Percentiles rank a stretch among this genome's conserved stretches.
phyloP scores from a whole-genome alignment of 2,888 invertebrate genomes.

The Orthonychiurus folsomi region DNA sequence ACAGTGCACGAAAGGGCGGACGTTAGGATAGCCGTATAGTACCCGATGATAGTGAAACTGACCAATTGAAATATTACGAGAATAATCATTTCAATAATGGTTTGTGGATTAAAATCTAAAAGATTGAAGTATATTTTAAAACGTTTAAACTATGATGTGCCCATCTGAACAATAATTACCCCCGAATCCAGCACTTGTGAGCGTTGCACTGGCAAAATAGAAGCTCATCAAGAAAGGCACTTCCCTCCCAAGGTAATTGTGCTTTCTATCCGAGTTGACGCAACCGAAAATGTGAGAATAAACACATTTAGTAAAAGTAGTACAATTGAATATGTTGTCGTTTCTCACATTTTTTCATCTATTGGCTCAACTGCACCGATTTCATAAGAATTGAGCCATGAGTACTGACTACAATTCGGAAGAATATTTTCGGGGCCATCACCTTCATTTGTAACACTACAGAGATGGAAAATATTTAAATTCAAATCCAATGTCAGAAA shows the following conservation, averaged over 20 bases:
- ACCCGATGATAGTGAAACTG: slow-evolving; percentile 33
- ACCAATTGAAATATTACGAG: slow-evolving; percentile 24
- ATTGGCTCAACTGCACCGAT: too few relatives aligned
- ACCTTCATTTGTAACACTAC: not conserved
- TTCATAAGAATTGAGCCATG: slow-evolving; percentile 30
- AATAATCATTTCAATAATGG: slow-evolving; percentile 24
- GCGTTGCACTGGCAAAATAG: slow-evolving; percentile 31
- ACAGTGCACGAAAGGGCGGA: slow-evolving; percentile 33
- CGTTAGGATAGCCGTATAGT: slow-evolving; percentile 33
- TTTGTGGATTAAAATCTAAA: slow-evolving; percentile 35
- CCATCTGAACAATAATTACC: too few relatives aligned
- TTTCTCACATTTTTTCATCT: too few relatives aligned
- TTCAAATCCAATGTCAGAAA: not conserved
- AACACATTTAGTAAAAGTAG: not conserved
- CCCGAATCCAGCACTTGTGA: slow-evolving; percentile 27
- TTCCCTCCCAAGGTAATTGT: not conserved
- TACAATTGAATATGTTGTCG: not conserved
- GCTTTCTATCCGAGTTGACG: slow-evolving; percentile 6
- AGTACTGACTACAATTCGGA: slow-evolving; percentile 13
- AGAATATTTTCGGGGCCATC: not conserved
- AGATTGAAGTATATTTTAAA: slow-evolving; percentile 14
- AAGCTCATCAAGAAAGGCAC: slow-evolving; percentile 18
- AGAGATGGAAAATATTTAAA: slow-evolving; percentile 5
- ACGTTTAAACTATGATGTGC: too few relatives aligned
- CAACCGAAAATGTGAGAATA: too few relatives aligned